Conservation (phyloP, 2,113 vertebrate genomes). For the Uria aalge region DNA sequence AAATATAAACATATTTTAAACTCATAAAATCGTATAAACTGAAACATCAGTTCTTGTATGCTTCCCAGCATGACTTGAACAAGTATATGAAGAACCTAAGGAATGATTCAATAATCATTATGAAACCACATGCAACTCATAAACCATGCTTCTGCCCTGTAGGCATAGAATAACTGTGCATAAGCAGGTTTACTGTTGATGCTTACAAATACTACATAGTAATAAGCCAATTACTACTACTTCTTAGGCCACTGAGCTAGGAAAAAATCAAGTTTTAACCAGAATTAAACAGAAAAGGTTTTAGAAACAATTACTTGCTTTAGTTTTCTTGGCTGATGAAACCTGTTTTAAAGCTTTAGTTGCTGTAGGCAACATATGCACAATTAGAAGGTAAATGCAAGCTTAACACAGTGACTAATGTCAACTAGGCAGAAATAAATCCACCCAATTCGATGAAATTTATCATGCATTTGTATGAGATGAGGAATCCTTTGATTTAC, state of each 20-base stretch:
- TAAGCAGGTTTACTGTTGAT: neutral
- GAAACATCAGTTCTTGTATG: neutral
- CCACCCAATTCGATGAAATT: neutral
- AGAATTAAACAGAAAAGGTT: constrained; percentile 20
- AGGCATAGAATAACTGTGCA: neutral
- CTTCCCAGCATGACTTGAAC: neutral
- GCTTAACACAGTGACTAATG: neutral
- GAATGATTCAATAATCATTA: neutral
- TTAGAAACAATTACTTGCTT: constrained; percentile 34
- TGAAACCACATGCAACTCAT: neutral
- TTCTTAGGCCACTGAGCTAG: neutral
- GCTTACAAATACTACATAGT: neutral
- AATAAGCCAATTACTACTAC: neutral
- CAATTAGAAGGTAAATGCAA: constrained; percentile 40
- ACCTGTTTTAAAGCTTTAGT: neutral
- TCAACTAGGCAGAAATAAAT: neutral
- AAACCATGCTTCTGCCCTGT: neutral
- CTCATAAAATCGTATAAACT: too few relatives aligned
- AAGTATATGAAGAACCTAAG: neutral
- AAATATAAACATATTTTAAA: neutral
- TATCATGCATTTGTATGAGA: neutral
- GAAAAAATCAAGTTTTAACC: neutral
- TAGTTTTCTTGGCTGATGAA: constrained; percentile 20
- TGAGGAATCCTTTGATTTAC: neutral
- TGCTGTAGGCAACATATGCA: neutral